Evolutionary conservation across 1,140 invertebrate species (phyloP).

Genomic region (Lordiphosa mommai): DNA sequence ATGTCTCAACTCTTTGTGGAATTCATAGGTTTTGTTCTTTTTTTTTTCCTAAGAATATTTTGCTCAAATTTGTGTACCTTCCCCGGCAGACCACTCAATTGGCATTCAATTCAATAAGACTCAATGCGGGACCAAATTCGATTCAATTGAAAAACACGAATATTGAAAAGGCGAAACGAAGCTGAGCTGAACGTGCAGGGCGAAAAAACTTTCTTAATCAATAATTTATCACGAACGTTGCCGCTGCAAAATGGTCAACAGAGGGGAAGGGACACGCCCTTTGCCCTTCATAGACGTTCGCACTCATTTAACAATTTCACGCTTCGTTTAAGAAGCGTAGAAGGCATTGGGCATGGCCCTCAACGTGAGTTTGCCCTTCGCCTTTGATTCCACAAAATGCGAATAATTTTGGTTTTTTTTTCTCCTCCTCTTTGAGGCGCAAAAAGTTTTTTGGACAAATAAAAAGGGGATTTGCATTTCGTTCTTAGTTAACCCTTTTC

Average conservation of each 20-base stretch:
- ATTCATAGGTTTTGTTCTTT: not conserved
- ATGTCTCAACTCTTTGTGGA: not conserved
- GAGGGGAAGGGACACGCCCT: constrained; percentile 2
- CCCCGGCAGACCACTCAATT: constrained; percentile 23
- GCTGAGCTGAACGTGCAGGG: constrained; percentile 36
- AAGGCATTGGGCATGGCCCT: constrained; percentile 30
- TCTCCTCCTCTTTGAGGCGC: constrained; percentile 1
- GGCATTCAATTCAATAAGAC: constrained; percentile 36
- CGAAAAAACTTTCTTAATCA: constrained; percentile 63
- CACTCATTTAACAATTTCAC: constrained; percentile 79
- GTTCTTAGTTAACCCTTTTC: constrained; percentile 67
- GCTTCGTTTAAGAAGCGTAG: constrained; percentile 68
- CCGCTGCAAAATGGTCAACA: constrained; percentile 23
- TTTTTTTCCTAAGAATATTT: not conserved
- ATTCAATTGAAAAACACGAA: constrained; percentile 33
- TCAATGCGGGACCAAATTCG: constrained; percentile 10
- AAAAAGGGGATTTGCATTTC: constrained; percentile 61
- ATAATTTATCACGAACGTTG: constrained; percentile 47
- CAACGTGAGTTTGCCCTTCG: constrained; percentile 17
- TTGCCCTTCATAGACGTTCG: constrained; percentile 38
- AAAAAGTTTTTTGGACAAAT: constrained; percentile 44
- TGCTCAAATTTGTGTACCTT: not conserved
- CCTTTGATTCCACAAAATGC: constrained; percentile 34
- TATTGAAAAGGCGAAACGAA: constrained; percentile 18
- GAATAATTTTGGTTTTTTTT: constrained; percentile 18